phyloP scores from a whole-genome alignment of 2,797 vertebrate genomes.

The Pelochelys cantorii region DNA sequence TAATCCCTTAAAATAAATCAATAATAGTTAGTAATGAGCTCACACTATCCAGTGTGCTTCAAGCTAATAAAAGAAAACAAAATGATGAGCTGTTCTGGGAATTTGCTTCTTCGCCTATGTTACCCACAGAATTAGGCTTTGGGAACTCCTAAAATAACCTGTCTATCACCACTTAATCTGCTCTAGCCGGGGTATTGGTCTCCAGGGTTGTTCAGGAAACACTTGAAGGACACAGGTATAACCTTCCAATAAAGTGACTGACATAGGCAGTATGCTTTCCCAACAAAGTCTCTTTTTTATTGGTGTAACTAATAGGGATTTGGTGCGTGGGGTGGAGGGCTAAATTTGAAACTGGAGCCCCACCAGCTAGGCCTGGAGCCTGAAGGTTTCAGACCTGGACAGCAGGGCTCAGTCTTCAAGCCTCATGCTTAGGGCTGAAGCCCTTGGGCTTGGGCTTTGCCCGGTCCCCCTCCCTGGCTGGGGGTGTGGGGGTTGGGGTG shows the following conservation, averaged over 20 bases:
- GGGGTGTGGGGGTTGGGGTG: too few relatives aligned
- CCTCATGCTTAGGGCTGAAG: too few relatives aligned
- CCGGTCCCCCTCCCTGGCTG: too few relatives aligned
- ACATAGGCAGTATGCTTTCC: not conserved
- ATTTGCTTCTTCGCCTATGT: not conserved
- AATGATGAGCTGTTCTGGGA: not conserved
- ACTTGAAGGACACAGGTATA: not conserved
- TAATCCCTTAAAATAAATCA: conserved; percentile 11
- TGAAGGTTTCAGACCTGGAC: too few relatives aligned
- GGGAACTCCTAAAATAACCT: not conserved
- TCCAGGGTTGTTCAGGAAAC: not conserved
- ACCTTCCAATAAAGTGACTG: not conserved
- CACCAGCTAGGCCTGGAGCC: too few relatives aligned
- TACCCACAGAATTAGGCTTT: not conserved
- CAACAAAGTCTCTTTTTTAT: not conserved
- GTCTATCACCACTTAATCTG: not conserved
- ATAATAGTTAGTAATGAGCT: not conserved
- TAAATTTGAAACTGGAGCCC: too few relatives aligned
- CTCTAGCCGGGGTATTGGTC: not conserved
- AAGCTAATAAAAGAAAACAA: not conserved
- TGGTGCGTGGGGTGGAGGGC: too few relatives aligned
- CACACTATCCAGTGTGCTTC: not conserved
- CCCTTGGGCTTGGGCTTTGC: too few relatives aligned
- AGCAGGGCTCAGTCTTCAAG: too few relatives aligned
- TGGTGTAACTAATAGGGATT: not conserved